Percentiles rank a stretch among this genome's conserved stretches.
Conservation (phyloP, 53 echinoderm and acorn worm species). For the Paelopatides confundens region DNA sequence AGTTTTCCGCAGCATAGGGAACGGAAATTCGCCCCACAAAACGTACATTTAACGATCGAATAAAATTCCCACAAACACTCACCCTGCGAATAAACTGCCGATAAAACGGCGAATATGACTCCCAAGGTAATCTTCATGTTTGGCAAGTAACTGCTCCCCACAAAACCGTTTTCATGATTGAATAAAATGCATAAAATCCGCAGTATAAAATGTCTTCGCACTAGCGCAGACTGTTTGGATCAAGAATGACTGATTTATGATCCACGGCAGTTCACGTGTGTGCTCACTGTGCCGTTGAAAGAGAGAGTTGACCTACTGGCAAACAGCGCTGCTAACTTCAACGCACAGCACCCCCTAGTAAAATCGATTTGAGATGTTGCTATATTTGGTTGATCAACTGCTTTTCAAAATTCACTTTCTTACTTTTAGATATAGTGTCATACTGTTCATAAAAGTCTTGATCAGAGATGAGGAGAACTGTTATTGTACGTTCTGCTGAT, state of each 20-base stretch:
- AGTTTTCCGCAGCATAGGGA: background rate
- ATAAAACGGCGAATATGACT: slow-evolving; percentile 34
- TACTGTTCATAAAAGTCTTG: background rate
- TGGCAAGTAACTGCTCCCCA: slow-evolving; percentile 46
- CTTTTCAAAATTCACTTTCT: background rate
- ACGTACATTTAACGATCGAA: slow-evolving; percentile 29
- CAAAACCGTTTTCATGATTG: slow-evolving; percentile 55
- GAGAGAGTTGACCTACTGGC: slow-evolving; percentile 21
- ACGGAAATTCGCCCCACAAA: slow-evolving; percentile 44
- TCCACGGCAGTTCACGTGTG: background rate
- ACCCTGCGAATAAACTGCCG: slow-evolving; percentile 67
- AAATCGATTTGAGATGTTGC: background rate
- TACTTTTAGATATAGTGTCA: too few species aligned
- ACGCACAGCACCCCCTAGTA: background rate
- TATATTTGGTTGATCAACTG: background rate
- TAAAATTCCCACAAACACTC: slow-evolving; percentile 47
- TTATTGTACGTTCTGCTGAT: too few species aligned
- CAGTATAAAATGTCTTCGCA: slow-evolving; percentile 37
- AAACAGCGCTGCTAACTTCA: slow-evolving; percentile 22
- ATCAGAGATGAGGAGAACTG: background rate
- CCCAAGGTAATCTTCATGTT: slow-evolving; percentile 45
- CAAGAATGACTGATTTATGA: slow-evolving; percentile 34
- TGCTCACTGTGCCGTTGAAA: slow-evolving; percentile 42
- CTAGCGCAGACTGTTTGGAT: background rate
- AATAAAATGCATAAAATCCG: slow-evolving; percentile 47